These are phyloP conservation scores for Macrochelys suwanniensis DNA, from an alignment of 2,797 vertebrate genomes.

Conservation along the genomic window DNA sequence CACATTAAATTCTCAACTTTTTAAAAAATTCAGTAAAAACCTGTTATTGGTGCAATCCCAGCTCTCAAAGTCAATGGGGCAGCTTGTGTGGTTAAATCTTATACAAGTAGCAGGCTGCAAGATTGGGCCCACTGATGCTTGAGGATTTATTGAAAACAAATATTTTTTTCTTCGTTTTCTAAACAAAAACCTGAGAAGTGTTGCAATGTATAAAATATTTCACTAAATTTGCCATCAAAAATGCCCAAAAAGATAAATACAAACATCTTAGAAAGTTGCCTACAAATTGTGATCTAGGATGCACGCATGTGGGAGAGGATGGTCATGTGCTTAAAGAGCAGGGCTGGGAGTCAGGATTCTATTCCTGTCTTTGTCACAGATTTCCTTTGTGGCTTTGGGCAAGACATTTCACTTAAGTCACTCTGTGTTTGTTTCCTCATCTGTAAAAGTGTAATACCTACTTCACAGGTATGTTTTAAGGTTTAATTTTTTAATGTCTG, in stretches of 20 bases:
- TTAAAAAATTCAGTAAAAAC: not conserved
- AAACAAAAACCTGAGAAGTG: not conserved
- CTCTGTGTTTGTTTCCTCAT: not conserved
- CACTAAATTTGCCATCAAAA: not conserved
- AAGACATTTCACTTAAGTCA: not conserved
- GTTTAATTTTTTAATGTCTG: not conserved
- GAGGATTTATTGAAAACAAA: not conserved
- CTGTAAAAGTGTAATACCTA: not conserved
- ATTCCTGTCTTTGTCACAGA: not conserved
- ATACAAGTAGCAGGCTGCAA: not conserved
- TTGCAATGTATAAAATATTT: not conserved
- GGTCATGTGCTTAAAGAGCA: not conserved
- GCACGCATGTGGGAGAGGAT: not conserved
- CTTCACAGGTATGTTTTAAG: not conserved
- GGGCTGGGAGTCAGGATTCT: not conserved
- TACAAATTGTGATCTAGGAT: not conserved
- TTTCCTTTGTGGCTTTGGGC: not conserved
- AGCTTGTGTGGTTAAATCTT: not conserved
- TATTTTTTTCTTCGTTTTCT: slow-evolving; percentile 2
- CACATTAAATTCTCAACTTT: slow-evolving; percentile 4
- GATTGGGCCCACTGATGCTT: not conserved
- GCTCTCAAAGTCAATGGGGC: not conserved
- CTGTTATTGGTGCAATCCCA: not conserved
- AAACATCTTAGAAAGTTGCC: not conserved
- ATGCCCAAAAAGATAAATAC: not conserved